Percentiles rank a stretch among this genome's conserved stretches.
phyloP scores from a whole-genome alignment of 1,140 invertebrate genomes.

The Parasteatoda tepidariorum region DNA sequence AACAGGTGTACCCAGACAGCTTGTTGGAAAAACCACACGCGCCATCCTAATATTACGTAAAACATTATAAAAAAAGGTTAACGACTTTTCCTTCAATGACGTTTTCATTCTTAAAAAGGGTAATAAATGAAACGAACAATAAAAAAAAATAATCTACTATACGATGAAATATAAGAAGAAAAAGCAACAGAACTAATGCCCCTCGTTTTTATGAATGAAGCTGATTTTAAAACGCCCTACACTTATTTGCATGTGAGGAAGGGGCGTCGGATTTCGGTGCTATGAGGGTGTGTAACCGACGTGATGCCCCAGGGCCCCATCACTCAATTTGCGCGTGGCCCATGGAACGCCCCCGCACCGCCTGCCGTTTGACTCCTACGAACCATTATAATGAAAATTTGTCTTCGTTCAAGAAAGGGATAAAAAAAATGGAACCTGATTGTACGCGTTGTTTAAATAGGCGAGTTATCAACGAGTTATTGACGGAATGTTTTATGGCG shows the following conservation, averaged over 20 bases:
- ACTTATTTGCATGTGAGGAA: constrained; percentile 56
- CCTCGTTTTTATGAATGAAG: constrained; percentile 51
- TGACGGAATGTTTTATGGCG: constrained; percentile 31
- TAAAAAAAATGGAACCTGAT: neutral
- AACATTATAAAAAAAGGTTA: constrained; percentile 18
- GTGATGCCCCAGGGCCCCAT: constrained; percentile 29
- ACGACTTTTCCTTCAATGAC: constrained; percentile 24
- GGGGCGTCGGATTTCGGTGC: constrained; percentile 26
- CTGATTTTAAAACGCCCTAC: constrained; percentile 10
- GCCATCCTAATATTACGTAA: neutral
- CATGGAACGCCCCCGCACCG: constrained; percentile 38
- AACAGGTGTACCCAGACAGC: constrained; percentile 32
- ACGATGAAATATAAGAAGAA: constrained; percentile 7
- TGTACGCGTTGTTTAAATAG: neutral
- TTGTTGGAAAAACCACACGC: constrained; percentile 34
- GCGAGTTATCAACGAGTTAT: constrained; percentile 46
- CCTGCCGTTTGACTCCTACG: constrained; percentile 47
- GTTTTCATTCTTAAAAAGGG: neutral
- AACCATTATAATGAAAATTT: neutral
- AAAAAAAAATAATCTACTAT: constrained; percentile 20
- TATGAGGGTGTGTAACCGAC: constrained; percentile 38
- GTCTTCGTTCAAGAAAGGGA: neutral
- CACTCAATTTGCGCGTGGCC: constrained; percentile 45
- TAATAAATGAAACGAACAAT: neutral
- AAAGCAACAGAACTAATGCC: neutral